Base-by-base conservation (phyloP, 2,888 invertebrate genomes). In the Artemia sinica region DNA sequence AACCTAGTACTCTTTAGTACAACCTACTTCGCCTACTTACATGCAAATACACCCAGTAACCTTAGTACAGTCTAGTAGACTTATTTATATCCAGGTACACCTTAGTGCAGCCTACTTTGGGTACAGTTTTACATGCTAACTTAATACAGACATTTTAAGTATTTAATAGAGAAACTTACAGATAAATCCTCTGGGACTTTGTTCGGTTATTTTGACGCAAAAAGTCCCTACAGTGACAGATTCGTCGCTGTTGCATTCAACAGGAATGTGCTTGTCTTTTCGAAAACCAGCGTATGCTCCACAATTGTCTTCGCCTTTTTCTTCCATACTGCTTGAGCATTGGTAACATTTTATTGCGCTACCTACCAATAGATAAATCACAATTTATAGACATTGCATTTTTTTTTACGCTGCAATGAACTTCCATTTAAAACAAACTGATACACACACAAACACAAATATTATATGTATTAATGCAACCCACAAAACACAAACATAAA, bases 201-300 rank as follows among this genome's bases (percentile, higher is more conserved):
- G 95, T 75, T 92, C 91, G 1, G 91, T 88, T 48, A 90, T 83
- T 81, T 96, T 96, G 83, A 94, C 90, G 78, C 96, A 96, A 78
- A 96, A 95, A 4, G 93, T 91, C 9, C 95, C 96, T 41, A 94
- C 94, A 80, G 90, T 89, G 73, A 89, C 84, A 63, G 93, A 91
- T 77, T 95, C 94, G 76, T 93, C 93, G 76, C 89, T 91, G 76
- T 87, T 90, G 77, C 96, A 96, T 75, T 96, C 94, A 2, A 94
- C 86, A 11, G 94, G 85, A 73, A 93, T 89, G 77, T 95, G 89
- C 72, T 86, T 84, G 13, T 86, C 83, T 74, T 83, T 86, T 76
- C 95, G 89, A 76, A 96, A 96, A 73, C 81, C 84, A 72, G 82
- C 84, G 75, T 94, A 92, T 0, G 94, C 90, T 0, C 95, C 95